phyloP scores from a whole-genome alignment of 2,888 invertebrate species.

The Barypeithes pellucidus region DNA sequence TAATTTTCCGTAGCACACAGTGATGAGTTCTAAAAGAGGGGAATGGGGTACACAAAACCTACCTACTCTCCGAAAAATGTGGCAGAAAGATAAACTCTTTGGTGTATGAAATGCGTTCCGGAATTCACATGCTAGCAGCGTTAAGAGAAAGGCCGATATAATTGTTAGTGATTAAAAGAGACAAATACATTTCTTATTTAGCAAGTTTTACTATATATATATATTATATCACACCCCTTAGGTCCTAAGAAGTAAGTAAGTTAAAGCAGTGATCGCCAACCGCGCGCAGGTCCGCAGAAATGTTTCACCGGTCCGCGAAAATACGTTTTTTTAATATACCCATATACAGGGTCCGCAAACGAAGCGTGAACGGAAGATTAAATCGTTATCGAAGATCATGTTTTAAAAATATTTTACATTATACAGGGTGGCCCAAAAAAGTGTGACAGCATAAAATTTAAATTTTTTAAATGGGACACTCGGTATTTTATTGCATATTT shows the following conservation, averaged over 20 bases:
- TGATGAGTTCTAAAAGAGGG: constrained; percentile 14
- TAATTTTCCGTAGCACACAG: constrained; percentile 1
- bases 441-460: no score
- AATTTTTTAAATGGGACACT: no score
- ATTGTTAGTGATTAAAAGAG: constrained; percentile 38
- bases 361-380: no score
- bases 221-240: neutral
- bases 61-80: constrained; percentile 65
- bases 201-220: constrained; percentile 24
- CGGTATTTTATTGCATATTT: no score
- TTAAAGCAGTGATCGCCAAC: no score
- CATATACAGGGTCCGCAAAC: no score
- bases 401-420: no score
- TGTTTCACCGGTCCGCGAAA: no score
- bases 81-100: constrained; percentile 66
- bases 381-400: no score
- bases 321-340: no score
- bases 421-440: no score
- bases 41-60: constrained; percentile 59
- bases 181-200: constrained; percentile 14
- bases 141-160: constrained; percentile 50
- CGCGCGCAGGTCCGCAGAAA: no score
- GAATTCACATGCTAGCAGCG: constrained; percentile 63
- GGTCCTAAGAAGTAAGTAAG: neutral
- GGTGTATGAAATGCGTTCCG: constrained; percentile 63